These are phyloP conservation scores for Agrilus mali DNA, from an alignment of 2,888 invertebrate species.

Conservation along the genomic window DNA sequence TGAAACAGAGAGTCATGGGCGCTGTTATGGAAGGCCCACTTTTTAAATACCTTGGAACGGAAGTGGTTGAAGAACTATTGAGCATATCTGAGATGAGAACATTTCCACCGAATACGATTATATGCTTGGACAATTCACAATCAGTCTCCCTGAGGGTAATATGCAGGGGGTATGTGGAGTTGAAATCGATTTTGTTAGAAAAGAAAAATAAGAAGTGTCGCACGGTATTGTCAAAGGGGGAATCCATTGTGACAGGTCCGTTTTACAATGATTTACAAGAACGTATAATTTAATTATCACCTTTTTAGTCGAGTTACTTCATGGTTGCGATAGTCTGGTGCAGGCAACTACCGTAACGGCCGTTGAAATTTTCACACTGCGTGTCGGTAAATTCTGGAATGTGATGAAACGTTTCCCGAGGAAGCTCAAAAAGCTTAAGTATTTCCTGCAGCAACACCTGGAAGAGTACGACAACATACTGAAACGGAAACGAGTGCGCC, in stretches of 20 bases:
- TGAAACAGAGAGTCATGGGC: constrained; percentile 7
- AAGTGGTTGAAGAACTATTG: background rate
- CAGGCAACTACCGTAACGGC: constrained; percentile 9
- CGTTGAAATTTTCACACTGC: constrained; percentile 12
- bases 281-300: too few species aligned
- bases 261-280: too few species aligned
- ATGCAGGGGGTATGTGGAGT: too few species aligned
- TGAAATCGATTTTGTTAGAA: too few species aligned
- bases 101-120: constrained; percentile 8
- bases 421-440: background rate
- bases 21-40: constrained; percentile 9
- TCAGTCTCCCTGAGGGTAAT: too few species aligned
- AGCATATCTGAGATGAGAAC: constrained; percentile 5
- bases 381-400: constrained; percentile 5
- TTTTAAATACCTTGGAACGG: constrained; percentile 5
- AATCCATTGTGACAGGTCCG: too few species aligned
- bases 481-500: constrained; percentile 8
- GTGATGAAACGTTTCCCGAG: constrained; percentile 4
- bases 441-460: constrained; percentile 6
- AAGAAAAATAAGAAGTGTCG: too few species aligned
- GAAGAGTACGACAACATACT: constrained; percentile 5
- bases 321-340: constrained; percentile 8
- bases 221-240: too few species aligned
- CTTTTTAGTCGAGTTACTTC: constrained; percentile 8
- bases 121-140: background rate